Evolutionary conservation across 92 coral and sea anemone genomes (phyloP), one percentile per base, ranked within the genome.

Genomic region (Porites rus): DNA sequence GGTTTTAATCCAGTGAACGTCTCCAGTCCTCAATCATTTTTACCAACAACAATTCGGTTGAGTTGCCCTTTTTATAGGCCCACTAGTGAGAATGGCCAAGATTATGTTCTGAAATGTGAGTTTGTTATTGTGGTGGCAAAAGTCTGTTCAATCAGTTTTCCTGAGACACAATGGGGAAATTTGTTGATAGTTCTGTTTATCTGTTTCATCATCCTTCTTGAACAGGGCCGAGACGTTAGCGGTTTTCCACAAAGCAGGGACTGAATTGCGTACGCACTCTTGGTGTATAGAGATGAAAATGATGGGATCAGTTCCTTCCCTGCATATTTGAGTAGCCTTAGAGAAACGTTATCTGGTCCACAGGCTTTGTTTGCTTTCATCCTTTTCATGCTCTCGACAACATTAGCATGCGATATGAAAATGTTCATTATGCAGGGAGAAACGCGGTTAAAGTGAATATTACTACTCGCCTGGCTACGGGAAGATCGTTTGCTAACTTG

Each of bases 261-360:
- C 76, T 21, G 70, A 65, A 65, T 65, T 65, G 22, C 70, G 18
- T 65, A 3, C 70, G 70, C 31, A 65, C 70, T 65, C 70, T 8
- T 65, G 70, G 21, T 60, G 70, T 14, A 65, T 13, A 71, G 51
- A 46, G 51, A 71, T 46, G 28, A 71, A 43, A 71, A 71, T 22
- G 76, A 25, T 71, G 76, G 76, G 28, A 71, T 71, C 52, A 71
- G 70, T 8, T 65, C 20, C 19, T 84, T 69, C 25, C 88, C 88
- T 61, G 80, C 88, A 73, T 84, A 71, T 74, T 73, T 84, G 53
- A 73, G 63, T 69, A 73, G 51, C 81, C 62, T 84, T 22, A 70
- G 88, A 22, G 81, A 19, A 84, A 84, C 82, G 20, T 72, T 74
- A 62, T 84, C 88, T n/a, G 88, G 82, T 60, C 88, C 88, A 52